A percentile compares a stretch with the other conserved stretches of the same genome.
phyloP scores from a whole-genome alignment of 2,113 vertebrate genomes.

The Phodopus roborovskii region DNA sequence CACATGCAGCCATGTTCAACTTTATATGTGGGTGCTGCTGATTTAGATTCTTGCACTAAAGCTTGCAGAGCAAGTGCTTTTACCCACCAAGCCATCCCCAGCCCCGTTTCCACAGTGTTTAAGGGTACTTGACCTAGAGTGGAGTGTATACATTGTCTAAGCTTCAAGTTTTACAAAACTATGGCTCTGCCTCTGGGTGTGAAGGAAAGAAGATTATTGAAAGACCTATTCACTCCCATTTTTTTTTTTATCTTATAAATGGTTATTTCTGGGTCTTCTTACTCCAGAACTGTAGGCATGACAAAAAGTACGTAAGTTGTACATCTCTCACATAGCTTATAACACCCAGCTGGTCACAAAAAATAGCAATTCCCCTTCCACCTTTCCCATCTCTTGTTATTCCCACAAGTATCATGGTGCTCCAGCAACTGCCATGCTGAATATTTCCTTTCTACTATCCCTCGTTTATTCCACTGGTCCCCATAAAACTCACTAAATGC shows the following conservation, averaged over 20 bases:
- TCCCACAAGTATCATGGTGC: background rate
- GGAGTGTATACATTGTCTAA: background rate
- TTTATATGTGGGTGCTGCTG: background rate
- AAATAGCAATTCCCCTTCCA: background rate
- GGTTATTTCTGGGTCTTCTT: background rate
- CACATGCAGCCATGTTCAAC: background rate
- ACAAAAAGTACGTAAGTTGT: background rate
- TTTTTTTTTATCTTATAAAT: conserved; percentile 24
- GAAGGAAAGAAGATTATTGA: background rate
- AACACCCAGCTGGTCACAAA: background rate
- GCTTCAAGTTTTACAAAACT: background rate
- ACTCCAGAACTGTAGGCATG: background rate
- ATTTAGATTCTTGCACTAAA: background rate
- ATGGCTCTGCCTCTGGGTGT: background rate
- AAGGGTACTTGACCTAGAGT: conserved; percentile 7
- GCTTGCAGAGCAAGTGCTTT: background rate
- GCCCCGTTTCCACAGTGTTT: background rate
- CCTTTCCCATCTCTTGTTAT: background rate
- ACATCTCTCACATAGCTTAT: background rate
- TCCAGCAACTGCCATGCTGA: background rate
- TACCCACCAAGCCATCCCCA: background rate
- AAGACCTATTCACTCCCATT: background rate
- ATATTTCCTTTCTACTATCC: background rate
- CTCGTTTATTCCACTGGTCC: background rate
- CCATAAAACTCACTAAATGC: conserved; percentile 11